Conservation (phyloP, 2,888 invertebrate species). For the Hypolimnas misippus region DNA sequence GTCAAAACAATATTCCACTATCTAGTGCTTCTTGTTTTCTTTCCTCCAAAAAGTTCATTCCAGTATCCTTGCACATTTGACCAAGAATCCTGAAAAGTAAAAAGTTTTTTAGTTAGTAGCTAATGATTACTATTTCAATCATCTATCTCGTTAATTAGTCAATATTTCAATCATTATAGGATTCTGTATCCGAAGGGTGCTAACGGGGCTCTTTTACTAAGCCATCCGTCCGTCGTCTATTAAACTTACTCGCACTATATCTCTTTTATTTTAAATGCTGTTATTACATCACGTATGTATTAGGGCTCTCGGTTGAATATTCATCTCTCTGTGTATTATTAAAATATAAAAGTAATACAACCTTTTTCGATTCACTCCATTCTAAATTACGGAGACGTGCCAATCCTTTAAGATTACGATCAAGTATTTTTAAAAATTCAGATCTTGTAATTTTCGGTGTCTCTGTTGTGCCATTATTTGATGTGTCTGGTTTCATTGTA, state of each 20-base stretch:
- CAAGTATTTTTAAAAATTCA: constrained; percentile 74
- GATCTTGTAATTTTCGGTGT: constrained; percentile 72
- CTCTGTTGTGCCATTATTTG: constrained; percentile 66
- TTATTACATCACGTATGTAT: no score
- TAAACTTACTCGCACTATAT: no score
- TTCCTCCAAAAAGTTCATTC: constrained; percentile 70
- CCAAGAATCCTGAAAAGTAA: constrained; percentile 69
- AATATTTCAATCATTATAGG: no score
- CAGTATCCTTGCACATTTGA: constrained; percentile 70
- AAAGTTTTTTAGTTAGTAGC: constrained; percentile 18
- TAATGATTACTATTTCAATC: not conserved
- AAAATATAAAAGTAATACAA: constrained; percentile 46
- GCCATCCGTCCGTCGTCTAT: no score
- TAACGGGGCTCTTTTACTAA: no score
- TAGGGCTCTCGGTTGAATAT: no score
- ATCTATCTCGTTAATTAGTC: no score
- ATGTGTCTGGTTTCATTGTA: constrained; percentile 52
- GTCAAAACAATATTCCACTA: no score
- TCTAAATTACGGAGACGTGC: constrained; percentile 74
- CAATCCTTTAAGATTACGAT: constrained; percentile 76
- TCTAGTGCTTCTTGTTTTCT: constrained; percentile 59
- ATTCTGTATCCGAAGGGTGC: no score
- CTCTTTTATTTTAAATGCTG: no score
- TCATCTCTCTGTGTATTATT: no score
- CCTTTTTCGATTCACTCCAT: constrained; percentile 80